These are phyloP conservation scores for Melitaea cinxia DNA, from an alignment of 1,140 invertebrate genomes.

Conservation along the genomic window DNA sequence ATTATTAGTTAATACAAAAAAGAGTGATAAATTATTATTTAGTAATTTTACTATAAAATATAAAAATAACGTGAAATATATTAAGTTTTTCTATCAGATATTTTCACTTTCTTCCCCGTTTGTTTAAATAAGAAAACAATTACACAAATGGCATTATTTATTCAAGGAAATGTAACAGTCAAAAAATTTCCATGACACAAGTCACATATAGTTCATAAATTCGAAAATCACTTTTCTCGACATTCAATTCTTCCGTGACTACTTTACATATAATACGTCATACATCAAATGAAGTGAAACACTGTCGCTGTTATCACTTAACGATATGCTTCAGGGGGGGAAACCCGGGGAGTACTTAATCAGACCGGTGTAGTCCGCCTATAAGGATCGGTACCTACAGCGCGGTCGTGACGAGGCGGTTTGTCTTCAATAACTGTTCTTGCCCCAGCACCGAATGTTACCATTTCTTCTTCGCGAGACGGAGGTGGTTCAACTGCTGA, in stretches of 20 bases:
- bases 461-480: conserved; percentile 71
- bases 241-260: conserved; percentile 42
- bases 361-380: conserved; percentile 75
- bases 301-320: conserved; percentile 64
- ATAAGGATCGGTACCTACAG: conserved; percentile 70
- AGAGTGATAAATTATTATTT: too few species aligned
- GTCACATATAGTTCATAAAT: conserved; percentile 60
- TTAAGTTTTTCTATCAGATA: background rate
- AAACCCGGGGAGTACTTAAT: conserved; percentile 53
- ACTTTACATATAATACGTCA: conserved; percentile 41
- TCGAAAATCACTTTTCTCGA: conserved; percentile 66
- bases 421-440: conserved; percentile 47
- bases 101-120: background rate
- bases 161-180: conserved; percentile 76
- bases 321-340: conserved; percentile 74
- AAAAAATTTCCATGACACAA: conserved; percentile 67
- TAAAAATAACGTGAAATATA: too few species aligned
- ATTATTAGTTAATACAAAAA: too few species aligned
- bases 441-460: conserved; percentile 67
- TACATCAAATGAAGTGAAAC: conserved; percentile 54
- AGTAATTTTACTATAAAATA: too few species aligned
- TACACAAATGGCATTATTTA: conserved; percentile 80
- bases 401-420: conserved; percentile 63
- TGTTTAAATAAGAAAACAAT: conserved; percentile 28
- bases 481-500: conserved; percentile 69